Evolutionary conservation across 2,113 vertebrate species (phyloP).

Genomic region (Chelonoidis abingdonii): DNA sequence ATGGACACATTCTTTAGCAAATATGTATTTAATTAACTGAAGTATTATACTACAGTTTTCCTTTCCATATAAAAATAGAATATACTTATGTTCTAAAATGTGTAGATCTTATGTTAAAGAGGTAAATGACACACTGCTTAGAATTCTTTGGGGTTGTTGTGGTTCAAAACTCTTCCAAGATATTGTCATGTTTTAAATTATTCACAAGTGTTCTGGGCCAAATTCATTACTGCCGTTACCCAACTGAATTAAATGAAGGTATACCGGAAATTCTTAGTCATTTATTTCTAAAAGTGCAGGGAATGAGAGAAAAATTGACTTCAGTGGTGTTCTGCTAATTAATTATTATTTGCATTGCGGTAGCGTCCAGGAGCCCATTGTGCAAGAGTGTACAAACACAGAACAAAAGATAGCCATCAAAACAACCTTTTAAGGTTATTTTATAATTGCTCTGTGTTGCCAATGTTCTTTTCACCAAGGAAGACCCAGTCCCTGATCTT

Average conservation of each 20-base stretch:
- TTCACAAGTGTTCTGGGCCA: background rate
- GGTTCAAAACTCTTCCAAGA: background rate
- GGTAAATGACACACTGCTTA: background rate
- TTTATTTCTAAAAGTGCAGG: background rate
- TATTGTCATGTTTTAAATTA: background rate
- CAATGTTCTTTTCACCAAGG: background rate
- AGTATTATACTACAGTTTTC: background rate
- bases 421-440: background rate
- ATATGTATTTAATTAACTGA: background rate
- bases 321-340: background rate
- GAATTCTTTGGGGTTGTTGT: background rate
- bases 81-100: background rate
- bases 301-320: background rate
- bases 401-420: background rate
- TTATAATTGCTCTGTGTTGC: background rate
- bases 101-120: background rate
- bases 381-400: background rate
- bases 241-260: background rate
- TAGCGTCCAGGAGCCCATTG: background rate
- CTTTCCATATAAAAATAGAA: background rate
- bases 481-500: background rate
- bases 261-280: background rate
- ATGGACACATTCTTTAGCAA: background rate
- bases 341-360: background rate
- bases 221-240: background rate